These are phyloP conservation scores for Hozukius guyotensis DNA, from an alignment of 2,797 vertebrate species.

Conservation along the genomic window DNA sequence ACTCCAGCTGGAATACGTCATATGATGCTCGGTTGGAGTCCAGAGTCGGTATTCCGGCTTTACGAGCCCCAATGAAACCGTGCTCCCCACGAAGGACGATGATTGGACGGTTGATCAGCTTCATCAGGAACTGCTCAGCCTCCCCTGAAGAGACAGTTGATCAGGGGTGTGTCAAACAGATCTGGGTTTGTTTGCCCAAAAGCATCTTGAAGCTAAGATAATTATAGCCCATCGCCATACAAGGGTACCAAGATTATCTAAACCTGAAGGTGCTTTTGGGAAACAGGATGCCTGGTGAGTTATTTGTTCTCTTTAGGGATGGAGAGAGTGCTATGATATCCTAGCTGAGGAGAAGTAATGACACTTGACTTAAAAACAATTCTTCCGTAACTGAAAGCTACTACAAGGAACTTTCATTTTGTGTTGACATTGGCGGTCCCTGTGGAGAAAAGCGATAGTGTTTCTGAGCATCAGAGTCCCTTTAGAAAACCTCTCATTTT, in stretches of 20 bases:
- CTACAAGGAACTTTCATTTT: neutral
- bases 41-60: conserved; percentile 88
- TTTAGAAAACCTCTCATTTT: neutral
- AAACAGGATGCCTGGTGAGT: neutral
- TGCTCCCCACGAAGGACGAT: conserved; percentile 95
- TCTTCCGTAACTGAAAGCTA: neutral
- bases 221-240: neutral
- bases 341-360: neutral
- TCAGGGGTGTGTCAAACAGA: neutral
- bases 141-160: conserved; percentile 79
- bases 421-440: neutral
- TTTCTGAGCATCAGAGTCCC: neutral
- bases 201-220: neutral
- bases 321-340: neutral
- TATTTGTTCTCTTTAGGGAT: neutral
- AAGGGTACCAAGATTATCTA: neutral
- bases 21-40: conserved; percentile 95
- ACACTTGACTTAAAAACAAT: neutral
- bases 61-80: conserved; percentile 94
- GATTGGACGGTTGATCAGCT: conserved; percentile 96
- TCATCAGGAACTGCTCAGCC: conserved; percentile 93
- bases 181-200: neutral
- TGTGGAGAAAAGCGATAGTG: neutral
- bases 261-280: neutral
- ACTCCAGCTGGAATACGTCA: conserved; percentile 94